A percentile compares a stretch with the other conserved stretches of the same genome.
These are phyloP conservation scores for Anaspis maculata DNA, from an alignment of 2,888 invertebrate genomes.

Conservation along the genomic window DNA sequence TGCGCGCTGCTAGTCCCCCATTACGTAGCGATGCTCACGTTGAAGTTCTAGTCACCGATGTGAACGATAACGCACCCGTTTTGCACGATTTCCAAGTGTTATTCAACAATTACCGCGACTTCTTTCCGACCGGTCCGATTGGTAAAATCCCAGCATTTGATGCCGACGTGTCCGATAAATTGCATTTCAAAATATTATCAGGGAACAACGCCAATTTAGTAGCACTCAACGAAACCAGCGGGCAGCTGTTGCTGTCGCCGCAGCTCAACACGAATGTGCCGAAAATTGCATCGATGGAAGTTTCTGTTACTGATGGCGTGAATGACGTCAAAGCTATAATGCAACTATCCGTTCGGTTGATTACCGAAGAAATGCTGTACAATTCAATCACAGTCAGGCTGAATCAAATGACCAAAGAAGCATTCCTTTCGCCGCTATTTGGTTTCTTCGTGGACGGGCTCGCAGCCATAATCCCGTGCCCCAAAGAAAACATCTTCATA, in stretches of 20 bases:
- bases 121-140: slow-evolving; percentile 87
- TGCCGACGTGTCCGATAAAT: slow-evolving; percentile 84
- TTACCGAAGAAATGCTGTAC: slow-evolving; percentile 89
- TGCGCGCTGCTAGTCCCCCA: slow-evolving; percentile 86
- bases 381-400: slow-evolving; percentile 90
- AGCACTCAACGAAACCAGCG: slow-evolving; percentile 72
- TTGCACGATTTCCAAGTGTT: slow-evolving; percentile 85
- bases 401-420: slow-evolving; percentile 87
- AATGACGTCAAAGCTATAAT: slow-evolving; percentile 91
- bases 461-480: slow-evolving; percentile 86
- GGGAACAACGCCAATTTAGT: slow-evolving; percentile 91
- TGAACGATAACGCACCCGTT: slow-evolving; percentile 90
- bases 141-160: slow-evolving; percentile 90
- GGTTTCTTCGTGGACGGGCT: slow-evolving; percentile 84
- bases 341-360: slow-evolving; percentile 80
- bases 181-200: slow-evolving; percentile 74
- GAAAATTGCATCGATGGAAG: slow-evolving; percentile 86
- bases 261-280: slow-evolving; percentile 94
- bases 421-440: slow-evolving; percentile 81
- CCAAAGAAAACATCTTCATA: slow-evolving; percentile 84
- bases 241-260: slow-evolving; percentile 80
- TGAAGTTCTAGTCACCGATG: slow-evolving; percentile 83
- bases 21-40: slow-evolving; percentile 82
- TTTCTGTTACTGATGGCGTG: slow-evolving; percentile 85
- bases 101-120: slow-evolving; percentile 91